A percentile compares a stretch with the other conserved stretches of the same genome.
These are phyloP conservation scores for Drosophila sechellia DNA, from an alignment of 1,140 invertebrate genomes.

Conservation along the genomic window DNA sequence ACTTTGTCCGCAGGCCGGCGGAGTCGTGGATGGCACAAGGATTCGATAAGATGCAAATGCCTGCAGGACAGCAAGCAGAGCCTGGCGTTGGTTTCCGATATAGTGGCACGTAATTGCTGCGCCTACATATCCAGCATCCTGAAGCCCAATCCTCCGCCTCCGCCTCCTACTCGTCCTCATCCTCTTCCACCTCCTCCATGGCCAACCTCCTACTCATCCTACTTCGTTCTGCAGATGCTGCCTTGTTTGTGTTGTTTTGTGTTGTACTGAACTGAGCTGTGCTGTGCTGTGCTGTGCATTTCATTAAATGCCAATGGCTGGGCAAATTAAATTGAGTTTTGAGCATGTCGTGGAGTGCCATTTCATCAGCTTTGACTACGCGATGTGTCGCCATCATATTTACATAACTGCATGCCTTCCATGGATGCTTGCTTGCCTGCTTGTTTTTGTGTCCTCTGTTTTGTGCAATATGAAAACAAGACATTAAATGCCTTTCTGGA, in stretches of 20 bases:
- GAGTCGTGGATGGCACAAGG: constrained; percentile 12
- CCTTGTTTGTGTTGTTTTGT: constrained; percentile 12
- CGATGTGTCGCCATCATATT: constrained; percentile 51
- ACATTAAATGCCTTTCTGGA: constrained; percentile 78
- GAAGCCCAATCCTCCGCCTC: not conserved
- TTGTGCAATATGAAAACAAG: constrained; percentile 63
- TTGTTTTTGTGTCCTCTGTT: constrained; percentile 14
- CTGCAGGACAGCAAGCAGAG: constrained; percentile 60
- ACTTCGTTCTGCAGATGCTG: constrained; percentile 12
- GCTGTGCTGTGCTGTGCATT: constrained; percentile 37
- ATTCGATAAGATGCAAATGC: constrained; percentile 73
- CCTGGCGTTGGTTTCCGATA: constrained; percentile 3
- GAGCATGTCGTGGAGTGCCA: constrained; percentile 65
- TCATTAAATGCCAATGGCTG: constrained; percentile 63
- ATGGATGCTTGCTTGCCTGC: not conserved
- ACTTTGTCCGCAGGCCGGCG: constrained; percentile 26
- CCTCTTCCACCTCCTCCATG: too few species aligned
- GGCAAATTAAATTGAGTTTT: constrained; percentile 78
- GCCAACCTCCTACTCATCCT: too few species aligned
- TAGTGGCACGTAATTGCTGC: constrained; percentile 75
- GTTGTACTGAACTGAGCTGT: not conserved
- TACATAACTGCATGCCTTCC: constrained; percentile 29
- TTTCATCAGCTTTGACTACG: constrained; percentile 69
- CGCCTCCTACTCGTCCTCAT: too few species aligned
- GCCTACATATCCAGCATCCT: constrained; percentile 57